Evolutionary conservation across 2,888 invertebrate genomes (phyloP), one percentile per base, ranked within the genome.

Genomic region (Eucera pruinosa): DNA sequence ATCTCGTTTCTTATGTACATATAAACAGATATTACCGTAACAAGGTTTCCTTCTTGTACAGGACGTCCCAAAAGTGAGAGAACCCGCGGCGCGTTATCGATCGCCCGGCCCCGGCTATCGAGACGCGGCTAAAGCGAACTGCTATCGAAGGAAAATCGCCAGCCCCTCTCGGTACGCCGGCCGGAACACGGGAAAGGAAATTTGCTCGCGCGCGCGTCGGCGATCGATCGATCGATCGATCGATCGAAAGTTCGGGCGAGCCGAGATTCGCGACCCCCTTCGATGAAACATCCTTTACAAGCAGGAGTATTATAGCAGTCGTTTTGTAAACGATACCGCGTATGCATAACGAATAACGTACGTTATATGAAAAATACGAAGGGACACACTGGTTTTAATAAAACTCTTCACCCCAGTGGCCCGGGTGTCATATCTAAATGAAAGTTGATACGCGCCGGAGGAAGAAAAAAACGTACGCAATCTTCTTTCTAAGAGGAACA

Each of bases 11-110:
- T 82, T 89, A 89, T 90, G 80, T 89, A 90, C 88, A 90, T 89
- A 90, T 90, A 81, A 88, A 90, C 87, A 89, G 85, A 88, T 89
- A 89, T 88, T 89, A 88, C 81, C 84, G 81, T 86, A 88, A 87
- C 82, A 84, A 85, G 68, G 62, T 84, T 85, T 77, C 72, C 81
- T 78, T 50, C 55, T 81, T 55, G 61, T 84, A 80, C 69, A 84
- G 83, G 72, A 82, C 68, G 78, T 66, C 75, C 68, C 80, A 81
- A 55, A 45, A 23, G 57, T 41, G 60, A 65, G 73, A 13, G 13
- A n/a, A 33, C 30, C 50, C 45, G 33, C 13, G 6, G 2, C 20
- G 2, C n/a, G 20, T 36, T 58, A 74, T 48, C 25, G 15, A 36
- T 7, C 27, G 20, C 23, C 33, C n/a, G n/a, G n/a, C n/a, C n/a